A percentile compares a stretch with the other conserved stretches of the same genome.
Conservation (phyloP, 1,140 invertebrate species). For the Caerostris darwini region DNA sequence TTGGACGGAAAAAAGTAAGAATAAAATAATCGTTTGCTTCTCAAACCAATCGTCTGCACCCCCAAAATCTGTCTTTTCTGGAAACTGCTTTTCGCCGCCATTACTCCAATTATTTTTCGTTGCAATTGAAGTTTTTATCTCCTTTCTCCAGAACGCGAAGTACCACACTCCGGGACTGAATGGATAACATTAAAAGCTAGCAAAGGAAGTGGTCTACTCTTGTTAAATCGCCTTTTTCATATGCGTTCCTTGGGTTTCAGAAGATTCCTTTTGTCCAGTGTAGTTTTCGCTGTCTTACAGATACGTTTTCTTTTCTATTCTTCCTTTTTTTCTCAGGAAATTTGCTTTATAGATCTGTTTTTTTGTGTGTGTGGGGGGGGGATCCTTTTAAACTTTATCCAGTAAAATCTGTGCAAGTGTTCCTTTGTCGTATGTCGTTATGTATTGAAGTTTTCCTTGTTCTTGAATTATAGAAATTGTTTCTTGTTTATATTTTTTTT, state of each 20-base stretch:
- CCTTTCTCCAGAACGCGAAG: not conserved
- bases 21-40: slow-evolving; percentile 47
- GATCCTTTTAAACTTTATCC: not conserved
- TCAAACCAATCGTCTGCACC: slow-evolving; percentile 31
- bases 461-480: too few species aligned
- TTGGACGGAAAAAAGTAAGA: not conserved
- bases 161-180: slow-evolving; percentile 4
- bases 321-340: not conserved
- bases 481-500: too few species aligned
- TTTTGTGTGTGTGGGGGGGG: not conserved
- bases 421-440: too few species aligned
- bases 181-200: slow-evolving; percentile 8
- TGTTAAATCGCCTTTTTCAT: slow-evolving; percentile 19
- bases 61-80: slow-evolving; percentile 35
- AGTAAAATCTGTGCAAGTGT: not conserved
- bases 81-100: not conserved
- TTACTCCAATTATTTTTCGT: slow-evolving; percentile 42
- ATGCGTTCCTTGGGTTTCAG: not conserved
- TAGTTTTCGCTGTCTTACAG: not conserved
- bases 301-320: not conserved
- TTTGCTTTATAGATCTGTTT: not conserved
- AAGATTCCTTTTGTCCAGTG: not conserved
- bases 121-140: slow-evolving; percentile 36
- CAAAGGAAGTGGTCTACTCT: slow-evolving; percentile 22
- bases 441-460: too few species aligned